Conservation (phyloP, 1,140 invertebrate genomes). For the Trichogramma pretiosum region DNA sequence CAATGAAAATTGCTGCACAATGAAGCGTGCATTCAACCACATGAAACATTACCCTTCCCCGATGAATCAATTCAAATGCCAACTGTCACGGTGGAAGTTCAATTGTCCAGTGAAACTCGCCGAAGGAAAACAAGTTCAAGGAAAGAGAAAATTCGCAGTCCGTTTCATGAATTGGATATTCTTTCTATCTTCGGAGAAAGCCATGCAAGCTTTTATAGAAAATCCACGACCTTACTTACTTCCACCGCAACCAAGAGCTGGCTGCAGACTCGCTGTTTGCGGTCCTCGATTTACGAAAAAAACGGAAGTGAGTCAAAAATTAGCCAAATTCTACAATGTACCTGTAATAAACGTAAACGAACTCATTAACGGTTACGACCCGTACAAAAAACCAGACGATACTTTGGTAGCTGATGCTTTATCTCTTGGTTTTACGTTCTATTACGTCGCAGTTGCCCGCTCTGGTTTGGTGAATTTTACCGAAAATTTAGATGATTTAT, state of each 20-base stretch:
- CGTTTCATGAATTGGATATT: conserved; percentile 52
- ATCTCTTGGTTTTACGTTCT: too few species aligned
- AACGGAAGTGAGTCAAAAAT: conserved; percentile 30
- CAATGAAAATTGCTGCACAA: conserved; percentile 22
- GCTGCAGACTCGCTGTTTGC: conserved; percentile 40
- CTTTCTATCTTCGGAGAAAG: conserved; percentile 44
- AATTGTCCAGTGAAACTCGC: conserved; percentile 52
- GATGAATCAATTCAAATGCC: conserved; percentile 32
- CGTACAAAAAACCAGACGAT: too few species aligned
- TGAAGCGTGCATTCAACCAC: conserved; percentile 23
- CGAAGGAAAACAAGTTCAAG: conserved; percentile 39
- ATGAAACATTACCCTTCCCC: conserved; percentile 24
- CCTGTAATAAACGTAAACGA: conserved; percentile 27
- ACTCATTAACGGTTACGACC: neutral
- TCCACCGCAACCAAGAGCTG: conserved; percentile 34
- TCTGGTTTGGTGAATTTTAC: too few species aligned
- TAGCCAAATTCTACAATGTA: conserved; percentile 30
- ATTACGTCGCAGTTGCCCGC: too few species aligned
- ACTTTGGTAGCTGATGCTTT: too few species aligned
- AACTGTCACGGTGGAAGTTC: conserved; percentile 47
- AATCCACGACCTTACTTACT: conserved; percentile 51
- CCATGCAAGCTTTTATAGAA: conserved; percentile 42
- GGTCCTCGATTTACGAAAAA: conserved; percentile 39
- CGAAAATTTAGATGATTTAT: too few species aligned
- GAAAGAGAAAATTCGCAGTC: conserved; percentile 44